Evolutionary conservation across 2,888 invertebrate genomes (phyloP).

Genomic region (Panzeria rudis): DNA sequence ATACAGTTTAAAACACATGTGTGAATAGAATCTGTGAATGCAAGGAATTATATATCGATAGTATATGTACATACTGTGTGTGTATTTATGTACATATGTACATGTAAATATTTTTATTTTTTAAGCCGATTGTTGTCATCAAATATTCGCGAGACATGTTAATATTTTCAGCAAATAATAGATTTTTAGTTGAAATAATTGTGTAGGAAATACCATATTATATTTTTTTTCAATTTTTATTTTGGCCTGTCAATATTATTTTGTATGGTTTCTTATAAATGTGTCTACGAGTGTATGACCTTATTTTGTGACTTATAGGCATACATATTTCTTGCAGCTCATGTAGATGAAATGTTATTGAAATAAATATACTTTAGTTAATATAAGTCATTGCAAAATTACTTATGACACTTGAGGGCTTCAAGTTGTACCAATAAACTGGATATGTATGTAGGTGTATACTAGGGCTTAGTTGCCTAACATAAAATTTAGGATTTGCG

Average conservation of each 20-base stretch:
- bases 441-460: too few species aligned
- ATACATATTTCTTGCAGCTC: constrained; percentile 32
- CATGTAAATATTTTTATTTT: background rate
- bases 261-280: constrained; percentile 68
- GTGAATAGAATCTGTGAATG: too few species aligned
- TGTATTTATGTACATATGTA: background rate
- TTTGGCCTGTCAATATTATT: constrained; percentile 39
- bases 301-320: constrained; percentile 72
- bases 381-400: constrained; percentile 2
- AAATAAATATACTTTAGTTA: constrained; percentile 47
- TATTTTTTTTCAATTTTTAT: background rate
- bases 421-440: too few species aligned
- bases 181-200: constrained; percentile 45
- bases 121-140: constrained; percentile 70
- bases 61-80: too few species aligned
- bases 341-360: constrained; percentile 31
- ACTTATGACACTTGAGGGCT: background rate
- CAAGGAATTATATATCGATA: too few species aligned
- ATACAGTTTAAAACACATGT: background rate
- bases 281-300: constrained; percentile 75
- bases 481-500: too few species aligned
- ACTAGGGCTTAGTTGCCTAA: background rate
- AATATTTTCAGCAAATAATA: constrained; percentile 52
- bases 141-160: constrained; percentile 59
- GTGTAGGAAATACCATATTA: constrained; percentile 34